Evolutionary conservation across 2,113 vertebrate species (phyloP).

Genomic region (Dromiciops gliroides): DNA sequence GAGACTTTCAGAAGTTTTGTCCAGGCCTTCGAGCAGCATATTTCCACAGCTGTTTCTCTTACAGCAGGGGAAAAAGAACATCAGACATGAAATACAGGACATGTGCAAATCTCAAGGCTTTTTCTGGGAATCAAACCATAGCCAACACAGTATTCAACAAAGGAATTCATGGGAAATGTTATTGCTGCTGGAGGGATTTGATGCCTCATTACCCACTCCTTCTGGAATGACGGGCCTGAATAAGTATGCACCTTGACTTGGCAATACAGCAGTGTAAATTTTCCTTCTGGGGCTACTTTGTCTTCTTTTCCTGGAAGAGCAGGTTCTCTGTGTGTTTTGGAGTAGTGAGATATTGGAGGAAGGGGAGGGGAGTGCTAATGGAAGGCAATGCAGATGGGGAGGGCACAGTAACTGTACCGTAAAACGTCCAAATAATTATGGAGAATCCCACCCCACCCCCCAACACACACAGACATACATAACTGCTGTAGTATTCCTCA

Average conservation of each 20-base stretch:
- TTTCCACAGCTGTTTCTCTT: slow-evolving; percentile 3
- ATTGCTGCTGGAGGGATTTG: neutral
- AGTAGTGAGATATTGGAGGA: neutral
- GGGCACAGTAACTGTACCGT: neutral
- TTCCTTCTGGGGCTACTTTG: neutral
- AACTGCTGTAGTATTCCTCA: neutral
- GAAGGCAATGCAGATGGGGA: neutral
- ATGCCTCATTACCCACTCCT: neutral
- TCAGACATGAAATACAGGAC: neutral
- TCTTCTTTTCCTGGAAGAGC: neutral
- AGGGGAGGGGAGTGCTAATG: neutral
- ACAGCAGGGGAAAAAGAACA: neutral
- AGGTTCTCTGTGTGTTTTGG: neutral
- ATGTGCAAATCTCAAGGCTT: neutral
- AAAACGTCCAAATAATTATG: neutral
- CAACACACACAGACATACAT: neutral
- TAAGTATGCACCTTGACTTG: neutral
- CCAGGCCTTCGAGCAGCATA: neutral
- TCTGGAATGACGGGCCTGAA: neutral
- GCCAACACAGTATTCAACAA: neutral
- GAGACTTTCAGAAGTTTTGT: neutral
- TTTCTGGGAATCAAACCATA: neutral
- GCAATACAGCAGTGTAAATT: neutral
- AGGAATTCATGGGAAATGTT: neutral
- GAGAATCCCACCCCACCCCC: neutral